Base-by-base conservation (phyloP, 2,113 vertebrate genomes). In the Hiodon alosoides region DNA sequence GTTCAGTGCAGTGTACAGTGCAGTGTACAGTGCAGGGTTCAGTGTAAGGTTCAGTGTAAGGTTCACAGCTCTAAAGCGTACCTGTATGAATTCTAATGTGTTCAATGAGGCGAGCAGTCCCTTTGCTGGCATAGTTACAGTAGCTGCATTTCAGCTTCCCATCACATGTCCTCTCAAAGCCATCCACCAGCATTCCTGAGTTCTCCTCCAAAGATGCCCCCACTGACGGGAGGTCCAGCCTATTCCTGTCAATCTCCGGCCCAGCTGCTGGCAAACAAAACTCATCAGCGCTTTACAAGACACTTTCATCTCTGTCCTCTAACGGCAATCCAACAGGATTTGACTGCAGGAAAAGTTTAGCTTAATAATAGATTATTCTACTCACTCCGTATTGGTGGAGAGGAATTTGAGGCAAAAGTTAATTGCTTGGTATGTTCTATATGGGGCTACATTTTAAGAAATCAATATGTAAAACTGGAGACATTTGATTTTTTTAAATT, bases 121-220 rank as follows among this genome's bases (percentile, higher is more conserved):
- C 97, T 85, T 98, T 96, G 86, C 96, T 99, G 85, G 97, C 97
- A 2, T 99, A 99, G 89, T 94, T 99, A 89, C 97, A 99, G 84
- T 98, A 99, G 1, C 95, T 95, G 81, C 96, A 99, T 87, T 99
- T 99, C 13, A 98, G 86, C 83, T 99, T 99, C 0, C 97, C 97
- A 79, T 99, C 97, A 79, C 95, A 98, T 7, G 97, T 99, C 87
- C 97, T 94, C 90, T 99, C 96, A 82, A 98, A 98, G 14, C 96
- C 96, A 79, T 99, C 97, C 84, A 98, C 97, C 79, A 99, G 86
- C 91, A 99, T 95, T 88, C 95, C 95, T 80, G 96, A 94, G 87
- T 91, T 94, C 86, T 99, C 97, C 84, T 98, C 97, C 90, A 99
- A 87, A 0, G 96, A 94, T 82, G 98, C 94, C 87, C 98, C 97